Evolutionary conservation across 2,113 vertebrate genomes (phyloP).

Genomic region (Gorsachius goisagi): DNA sequence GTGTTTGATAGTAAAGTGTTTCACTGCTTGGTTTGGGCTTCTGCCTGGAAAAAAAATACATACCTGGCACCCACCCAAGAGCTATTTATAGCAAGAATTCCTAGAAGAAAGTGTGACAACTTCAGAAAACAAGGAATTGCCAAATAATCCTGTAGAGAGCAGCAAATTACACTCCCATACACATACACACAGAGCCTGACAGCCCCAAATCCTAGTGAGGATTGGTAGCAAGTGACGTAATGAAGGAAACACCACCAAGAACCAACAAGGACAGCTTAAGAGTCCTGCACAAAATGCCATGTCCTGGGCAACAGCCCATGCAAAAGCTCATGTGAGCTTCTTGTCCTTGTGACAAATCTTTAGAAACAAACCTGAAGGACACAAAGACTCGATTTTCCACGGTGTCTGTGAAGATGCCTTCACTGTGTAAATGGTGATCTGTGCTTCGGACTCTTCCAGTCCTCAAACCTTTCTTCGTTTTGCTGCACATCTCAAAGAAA

Average conservation of each 20-base stretch:
- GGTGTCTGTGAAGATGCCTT: not conserved
- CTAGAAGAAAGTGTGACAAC: slow-evolving; percentile 26
- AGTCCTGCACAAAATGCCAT: not conserved
- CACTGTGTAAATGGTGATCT: not conserved
- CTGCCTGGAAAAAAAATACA: slow-evolving; percentile 5
- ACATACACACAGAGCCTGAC: too few species aligned
- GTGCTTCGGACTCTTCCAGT: not conserved
- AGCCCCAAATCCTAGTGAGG: not conserved
- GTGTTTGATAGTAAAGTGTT: not conserved
- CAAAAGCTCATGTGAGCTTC: fast-evolving
- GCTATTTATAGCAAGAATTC: slow-evolving; percentile 35
- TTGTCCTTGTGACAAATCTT: not conserved
- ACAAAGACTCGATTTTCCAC: fast-evolving
- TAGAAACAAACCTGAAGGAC: not conserved
- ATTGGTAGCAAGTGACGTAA: not conserved
- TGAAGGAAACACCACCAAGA: not conserved
- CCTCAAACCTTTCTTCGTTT: not conserved
- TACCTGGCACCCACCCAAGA: not conserved
- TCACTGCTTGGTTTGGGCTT: not conserved
- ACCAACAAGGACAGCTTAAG: not conserved
- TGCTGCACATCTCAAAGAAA: not conserved
- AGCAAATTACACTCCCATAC: not conserved
- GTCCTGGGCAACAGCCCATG: not conserved
- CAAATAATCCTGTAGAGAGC: not conserved
- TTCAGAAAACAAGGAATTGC: not conserved